phyloP scores from a whole-genome alignment of 2,888 invertebrate species.

The Eucriotettix oculatus region DNA sequence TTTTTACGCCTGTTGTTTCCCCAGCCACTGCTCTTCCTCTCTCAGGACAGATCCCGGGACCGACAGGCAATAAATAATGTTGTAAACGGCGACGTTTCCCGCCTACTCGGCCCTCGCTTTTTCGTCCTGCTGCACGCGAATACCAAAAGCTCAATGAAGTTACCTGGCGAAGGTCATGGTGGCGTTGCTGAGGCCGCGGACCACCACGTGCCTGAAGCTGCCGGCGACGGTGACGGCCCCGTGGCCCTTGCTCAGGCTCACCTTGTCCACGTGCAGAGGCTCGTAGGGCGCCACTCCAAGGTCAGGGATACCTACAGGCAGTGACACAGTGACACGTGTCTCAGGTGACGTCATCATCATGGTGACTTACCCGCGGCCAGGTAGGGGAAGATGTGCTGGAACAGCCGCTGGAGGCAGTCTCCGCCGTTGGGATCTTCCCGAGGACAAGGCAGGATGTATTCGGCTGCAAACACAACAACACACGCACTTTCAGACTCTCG shows the following conservation, averaged over 20 bases:
- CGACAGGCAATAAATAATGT: too few relatives aligned
- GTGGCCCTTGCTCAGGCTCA: constrained; percentile 36
- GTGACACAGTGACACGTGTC: too few relatives aligned
- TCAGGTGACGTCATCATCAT: too few relatives aligned
- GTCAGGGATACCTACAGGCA: constrained; percentile 32
- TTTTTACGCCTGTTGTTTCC: too few relatives aligned
- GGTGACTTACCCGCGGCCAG: constrained; percentile 32
- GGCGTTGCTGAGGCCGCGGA: constrained; percentile 39
- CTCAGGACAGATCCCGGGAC: too few relatives aligned
- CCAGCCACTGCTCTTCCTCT: too few relatives aligned
- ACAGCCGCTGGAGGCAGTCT: constrained; percentile 32
- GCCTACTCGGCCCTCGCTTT: too few relatives aligned
- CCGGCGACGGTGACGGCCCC: constrained; percentile 36
- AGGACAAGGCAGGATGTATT: constrained; percentile 34
- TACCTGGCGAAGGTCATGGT: constrained; percentile 28
- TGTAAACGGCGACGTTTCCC: too few relatives aligned
- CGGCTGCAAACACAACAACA: constrained; percentile 26
- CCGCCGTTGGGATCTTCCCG: constrained; percentile 33
- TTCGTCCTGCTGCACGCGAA: too few relatives aligned
- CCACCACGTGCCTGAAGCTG: constrained; percentile 34
- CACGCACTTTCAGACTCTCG: background rate
- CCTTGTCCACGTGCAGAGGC: constrained; percentile 34
- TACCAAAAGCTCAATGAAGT: constrained; percentile 4
- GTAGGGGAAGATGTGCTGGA: constrained; percentile 36
- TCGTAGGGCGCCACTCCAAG: constrained; percentile 39